These are phyloP conservation scores for Thera obeliscata DNA, from an alignment of 2,888 invertebrate species.

Conservation along the genomic window DNA sequence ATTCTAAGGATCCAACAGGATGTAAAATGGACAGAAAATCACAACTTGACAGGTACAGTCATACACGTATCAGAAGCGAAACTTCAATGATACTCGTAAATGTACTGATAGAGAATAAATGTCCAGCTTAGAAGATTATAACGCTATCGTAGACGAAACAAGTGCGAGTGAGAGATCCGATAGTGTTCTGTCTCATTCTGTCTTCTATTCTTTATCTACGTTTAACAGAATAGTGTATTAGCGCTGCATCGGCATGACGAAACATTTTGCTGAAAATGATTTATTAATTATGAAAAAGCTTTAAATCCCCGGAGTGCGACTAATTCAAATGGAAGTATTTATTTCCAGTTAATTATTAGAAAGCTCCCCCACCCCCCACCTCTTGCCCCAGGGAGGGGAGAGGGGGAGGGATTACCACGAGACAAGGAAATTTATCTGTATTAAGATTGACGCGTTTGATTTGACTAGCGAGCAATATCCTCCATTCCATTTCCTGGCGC, in stretches of 20 bases:
- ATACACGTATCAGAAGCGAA: too few relatives aligned
- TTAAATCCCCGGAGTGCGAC: slow-evolving; percentile 45
- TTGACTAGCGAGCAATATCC: neutral
- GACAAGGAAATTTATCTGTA: slow-evolving; percentile 7
- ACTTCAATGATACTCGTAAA: too few relatives aligned
- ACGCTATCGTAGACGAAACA: too few relatives aligned
- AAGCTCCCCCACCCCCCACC: slow-evolving; percentile 40
- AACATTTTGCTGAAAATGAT: slow-evolving; percentile 29
- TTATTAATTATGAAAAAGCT: slow-evolving; percentile 40
- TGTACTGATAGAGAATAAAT: too few relatives aligned
- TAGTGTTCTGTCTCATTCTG: neutral
- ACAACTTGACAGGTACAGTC: too few relatives aligned
- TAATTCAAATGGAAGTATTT: slow-evolving; percentile 54
- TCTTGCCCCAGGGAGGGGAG: slow-evolving; percentile 4
- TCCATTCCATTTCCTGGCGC: too few relatives aligned
- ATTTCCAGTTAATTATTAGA: slow-evolving; percentile 60
- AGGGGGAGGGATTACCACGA: slow-evolving; percentile 5
- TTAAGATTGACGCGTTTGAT: slow-evolving; percentile 1
- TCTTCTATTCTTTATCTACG: neutral
- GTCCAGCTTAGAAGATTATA: too few relatives aligned
- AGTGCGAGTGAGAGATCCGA: neutral
- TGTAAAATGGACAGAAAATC: too few relatives aligned
- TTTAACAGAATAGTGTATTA: neutral
- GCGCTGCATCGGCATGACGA: neutral
- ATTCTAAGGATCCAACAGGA: too few relatives aligned